Evolutionary conservation across 2,113 vertebrate genomes (phyloP).

Genomic region (Ia io): DNA sequence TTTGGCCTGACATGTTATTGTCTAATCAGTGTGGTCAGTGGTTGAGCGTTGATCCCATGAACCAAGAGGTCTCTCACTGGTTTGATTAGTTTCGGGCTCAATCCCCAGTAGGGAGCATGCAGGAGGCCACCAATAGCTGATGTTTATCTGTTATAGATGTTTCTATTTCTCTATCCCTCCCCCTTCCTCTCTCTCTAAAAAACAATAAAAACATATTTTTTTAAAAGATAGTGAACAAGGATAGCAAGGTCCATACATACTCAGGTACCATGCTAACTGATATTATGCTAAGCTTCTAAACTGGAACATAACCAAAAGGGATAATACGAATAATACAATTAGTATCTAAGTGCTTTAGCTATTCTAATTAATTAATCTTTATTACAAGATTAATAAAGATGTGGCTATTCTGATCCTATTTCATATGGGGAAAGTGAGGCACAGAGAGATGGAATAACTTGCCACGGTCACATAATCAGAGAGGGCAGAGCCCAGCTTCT

Average conservation of each 20-base stretch:
- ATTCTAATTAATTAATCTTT: background rate
- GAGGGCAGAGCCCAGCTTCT: background rate
- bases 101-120: too few species aligned
- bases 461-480: background rate
- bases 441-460: background rate
- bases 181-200: too few species aligned
- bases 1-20: conserved; percentile 35
- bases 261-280: background rate
- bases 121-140: too few species aligned
- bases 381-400: background rate
- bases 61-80: too few species aligned
- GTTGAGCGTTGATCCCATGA: too few species aligned
- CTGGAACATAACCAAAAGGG: background rate
- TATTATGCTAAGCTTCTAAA: background rate
- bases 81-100: too few species aligned
- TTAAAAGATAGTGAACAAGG: background rate
- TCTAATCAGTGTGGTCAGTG: conserved; percentile 44
- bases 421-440: background rate
- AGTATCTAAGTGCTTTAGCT: background rate
- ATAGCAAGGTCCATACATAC: background rate
- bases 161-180: too few species aligned
- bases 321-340: background rate
- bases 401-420: background rate
- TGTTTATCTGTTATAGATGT: too few species aligned
- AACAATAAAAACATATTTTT: too few species aligned